Percentiles rank a stretch among this genome's conserved stretches.
Evolutionary conservation across 2,113 vertebrate genomes (phyloP).

Genomic region (Oplegnathus fasciatus): DNA sequence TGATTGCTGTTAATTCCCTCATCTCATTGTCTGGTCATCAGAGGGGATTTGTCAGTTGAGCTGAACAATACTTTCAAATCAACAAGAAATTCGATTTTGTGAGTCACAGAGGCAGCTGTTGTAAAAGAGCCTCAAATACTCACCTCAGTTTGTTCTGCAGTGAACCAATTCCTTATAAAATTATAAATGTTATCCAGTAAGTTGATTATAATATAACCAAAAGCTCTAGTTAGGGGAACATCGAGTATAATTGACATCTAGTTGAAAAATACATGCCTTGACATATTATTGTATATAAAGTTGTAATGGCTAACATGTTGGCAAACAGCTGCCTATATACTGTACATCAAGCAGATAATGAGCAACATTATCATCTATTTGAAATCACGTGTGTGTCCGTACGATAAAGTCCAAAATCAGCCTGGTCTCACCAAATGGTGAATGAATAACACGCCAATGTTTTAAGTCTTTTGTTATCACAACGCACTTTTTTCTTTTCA

Average conservation of each 20-base stretch:
- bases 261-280: too few species aligned
- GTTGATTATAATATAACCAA: neutral
- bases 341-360: too few species aligned
- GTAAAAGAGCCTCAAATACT: neutral
- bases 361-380: neutral
- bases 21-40: conserved; percentile 24
- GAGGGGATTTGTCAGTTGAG: conserved; percentile 16
- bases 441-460: too few species aligned
- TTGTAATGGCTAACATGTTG: too few species aligned
- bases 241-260: too few species aligned
- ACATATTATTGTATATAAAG: too few species aligned
- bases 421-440: too few species aligned
- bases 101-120: neutral
- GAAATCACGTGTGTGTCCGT: neutral
- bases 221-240: neutral
- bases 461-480: too few species aligned
- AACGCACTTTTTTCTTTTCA: too few species aligned
- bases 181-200: neutral
- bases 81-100: neutral
- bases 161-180: neutral
- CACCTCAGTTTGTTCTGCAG: neutral
- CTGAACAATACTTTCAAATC: neutral
- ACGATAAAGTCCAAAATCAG: too few species aligned
- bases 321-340: too few species aligned
- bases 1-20: conserved; percentile 36